Conservation (phyloP, 2,888 invertebrate species). For the Parthenolecanium corni region DNA sequence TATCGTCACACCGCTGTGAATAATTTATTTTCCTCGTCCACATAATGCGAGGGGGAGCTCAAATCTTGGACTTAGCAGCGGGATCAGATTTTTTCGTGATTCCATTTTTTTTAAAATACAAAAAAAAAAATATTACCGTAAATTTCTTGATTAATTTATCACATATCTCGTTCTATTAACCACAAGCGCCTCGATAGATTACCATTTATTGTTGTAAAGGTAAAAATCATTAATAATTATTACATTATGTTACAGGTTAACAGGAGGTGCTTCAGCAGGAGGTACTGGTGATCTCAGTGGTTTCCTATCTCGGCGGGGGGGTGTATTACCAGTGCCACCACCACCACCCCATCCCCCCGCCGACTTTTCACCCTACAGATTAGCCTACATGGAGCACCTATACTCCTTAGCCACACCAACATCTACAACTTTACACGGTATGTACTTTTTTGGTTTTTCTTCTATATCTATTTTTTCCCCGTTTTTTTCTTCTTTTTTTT, state of each 20-base stretch:
- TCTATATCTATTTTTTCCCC: too few relatives aligned
- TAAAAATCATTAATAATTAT: conserved; percentile 26
- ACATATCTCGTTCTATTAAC: conserved; percentile 17
- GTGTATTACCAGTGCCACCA: conserved; percentile 44
- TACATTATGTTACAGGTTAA: conserved; percentile 25
- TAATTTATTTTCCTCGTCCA: too few relatives aligned
- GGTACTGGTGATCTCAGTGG: conserved; percentile 20
- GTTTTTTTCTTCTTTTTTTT: too few relatives aligned
- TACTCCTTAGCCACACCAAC: conserved; percentile 18
- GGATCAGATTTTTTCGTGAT: too few relatives aligned
- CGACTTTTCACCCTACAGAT: conserved; percentile 43
- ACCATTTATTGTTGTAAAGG: too few relatives aligned
- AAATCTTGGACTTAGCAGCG: too few relatives aligned
- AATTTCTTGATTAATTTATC: conserved; percentile 20
- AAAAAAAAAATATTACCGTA: too few relatives aligned
- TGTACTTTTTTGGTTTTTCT: neutral
- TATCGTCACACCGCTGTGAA: too few relatives aligned
- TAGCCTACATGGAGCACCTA: conserved; percentile 23
- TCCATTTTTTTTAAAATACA: too few relatives aligned
- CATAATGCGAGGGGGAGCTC: too few relatives aligned
- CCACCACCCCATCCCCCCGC: conserved; percentile 46
- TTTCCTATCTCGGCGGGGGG: conserved; percentile 33
- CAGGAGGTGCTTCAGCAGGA: conserved; percentile 22
- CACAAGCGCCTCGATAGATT: conserved; percentile 24
- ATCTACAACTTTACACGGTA: conserved; percentile 11